These are phyloP conservation scores for Parambassis ranga DNA, from an alignment of 2,797 vertebrate genomes.

Conservation along the genomic window DNA sequence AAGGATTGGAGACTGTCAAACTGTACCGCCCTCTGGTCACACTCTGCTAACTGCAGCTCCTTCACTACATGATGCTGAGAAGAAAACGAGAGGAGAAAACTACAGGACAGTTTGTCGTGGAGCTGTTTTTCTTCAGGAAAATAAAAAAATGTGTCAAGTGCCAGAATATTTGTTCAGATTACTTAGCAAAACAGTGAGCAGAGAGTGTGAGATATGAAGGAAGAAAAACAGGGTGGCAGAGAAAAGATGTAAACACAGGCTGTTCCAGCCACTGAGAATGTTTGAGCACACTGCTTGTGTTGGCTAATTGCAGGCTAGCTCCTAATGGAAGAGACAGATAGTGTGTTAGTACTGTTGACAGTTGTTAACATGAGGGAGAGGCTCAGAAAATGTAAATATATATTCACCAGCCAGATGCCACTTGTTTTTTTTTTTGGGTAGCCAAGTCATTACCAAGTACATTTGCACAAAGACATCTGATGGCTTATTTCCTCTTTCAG, in stretches of 20 bases:
- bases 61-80: conserved; percentile 54
- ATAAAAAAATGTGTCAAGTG: background rate
- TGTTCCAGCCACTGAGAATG: conserved; percentile 17
- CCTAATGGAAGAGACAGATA: conserved; percentile 35
- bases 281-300: conserved; percentile 35
- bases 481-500: conserved; percentile 16
- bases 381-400: conserved; percentile 43
- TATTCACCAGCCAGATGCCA: conserved; percentile 37
- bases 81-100: background rate
- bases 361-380: conserved; percentile 17
- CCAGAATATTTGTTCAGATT: conserved; percentile 15
- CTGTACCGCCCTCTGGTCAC: conserved; percentile 71
- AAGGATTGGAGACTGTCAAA: conserved; percentile 77
- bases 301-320: conserved; percentile 35
- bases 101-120: background rate
- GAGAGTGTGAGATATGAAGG: background rate
- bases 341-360: conserved; percentile 21
- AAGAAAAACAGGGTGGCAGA: conserved; percentile 6
- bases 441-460: conserved; percentile 4
- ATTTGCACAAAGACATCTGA: conserved; percentile 16
- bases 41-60: conserved; percentile 60
- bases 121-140: background rate
- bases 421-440: conserved; percentile 14
- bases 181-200: conserved; percentile 10
- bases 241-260: conserved; percentile 37